Percentiles rank a stretch among this genome's conserved stretches.
Conservation (phyloP, 2,113 vertebrate species). For the Lethenteron reissneri region DNA sequence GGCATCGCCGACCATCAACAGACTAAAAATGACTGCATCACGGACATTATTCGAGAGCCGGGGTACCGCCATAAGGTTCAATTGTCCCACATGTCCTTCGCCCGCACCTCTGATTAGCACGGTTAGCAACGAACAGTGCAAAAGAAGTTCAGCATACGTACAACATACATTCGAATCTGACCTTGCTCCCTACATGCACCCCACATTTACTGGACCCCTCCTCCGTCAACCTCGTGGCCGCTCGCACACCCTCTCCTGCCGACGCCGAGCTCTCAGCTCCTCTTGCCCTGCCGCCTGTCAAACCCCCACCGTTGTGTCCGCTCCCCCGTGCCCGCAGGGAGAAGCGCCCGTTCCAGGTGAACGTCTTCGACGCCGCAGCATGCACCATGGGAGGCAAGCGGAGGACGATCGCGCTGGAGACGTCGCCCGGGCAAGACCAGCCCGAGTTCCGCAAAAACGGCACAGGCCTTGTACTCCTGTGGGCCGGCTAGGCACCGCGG, state of each 20-base stretch:
- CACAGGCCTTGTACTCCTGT: constrained; percentile 32
- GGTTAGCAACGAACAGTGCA: too few relatives aligned
- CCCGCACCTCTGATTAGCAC: too few relatives aligned
- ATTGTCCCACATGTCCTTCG: too few relatives aligned
- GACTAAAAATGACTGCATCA: too few relatives aligned
- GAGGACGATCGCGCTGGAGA: constrained; percentile 32
- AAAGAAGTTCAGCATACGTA: too few relatives aligned
- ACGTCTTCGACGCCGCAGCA: constrained; percentile 31
- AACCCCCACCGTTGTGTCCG: not conserved
- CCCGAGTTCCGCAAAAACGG: constrained; percentile 44
- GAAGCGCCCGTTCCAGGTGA: constrained; percentile 26
- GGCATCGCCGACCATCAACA: too few relatives aligned
- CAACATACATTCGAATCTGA: too few relatives aligned
- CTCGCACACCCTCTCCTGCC: not conserved
- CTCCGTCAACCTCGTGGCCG: too few relatives aligned
- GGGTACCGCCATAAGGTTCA: too few relatives aligned
- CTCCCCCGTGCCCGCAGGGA: constrained; percentile 20
- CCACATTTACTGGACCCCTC: too few relatives aligned
- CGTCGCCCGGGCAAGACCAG: constrained; percentile 13
- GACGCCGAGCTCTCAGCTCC: not conserved
- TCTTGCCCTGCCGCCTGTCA: not conserved
- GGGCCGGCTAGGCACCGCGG: constrained; percentile 16
- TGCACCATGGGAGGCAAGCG: constrained; percentile 30
- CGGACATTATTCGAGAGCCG: too few relatives aligned
- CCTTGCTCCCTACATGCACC: too few relatives aligned